Conservation (phyloP, 2,797 vertebrate species). For the Danio albolineatus region DNA sequence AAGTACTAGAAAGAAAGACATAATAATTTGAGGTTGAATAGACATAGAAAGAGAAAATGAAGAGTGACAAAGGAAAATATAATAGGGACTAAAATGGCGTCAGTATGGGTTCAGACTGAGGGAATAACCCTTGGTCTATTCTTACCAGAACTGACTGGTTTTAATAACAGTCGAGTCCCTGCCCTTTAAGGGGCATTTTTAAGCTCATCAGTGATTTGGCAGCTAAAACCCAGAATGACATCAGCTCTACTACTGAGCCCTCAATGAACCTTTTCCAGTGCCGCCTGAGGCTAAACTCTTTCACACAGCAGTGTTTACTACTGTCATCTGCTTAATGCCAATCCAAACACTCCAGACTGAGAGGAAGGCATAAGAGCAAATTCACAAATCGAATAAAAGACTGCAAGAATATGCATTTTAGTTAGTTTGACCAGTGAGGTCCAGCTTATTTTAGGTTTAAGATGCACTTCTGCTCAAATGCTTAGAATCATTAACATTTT, state of each 20-base stretch:
- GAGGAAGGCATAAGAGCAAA: neutral
- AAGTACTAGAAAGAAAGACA: slow-evolving; percentile 5
- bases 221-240: slow-evolving; percentile 22
- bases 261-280: slow-evolving; percentile 9
- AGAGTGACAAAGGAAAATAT: slow-evolving; percentile 8
- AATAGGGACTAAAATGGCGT: neutral
- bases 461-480: neutral
- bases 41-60: slow-evolving; percentile 24
- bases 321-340: slow-evolving; percentile 16
- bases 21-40: slow-evolving; percentile 4
- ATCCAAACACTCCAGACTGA: slow-evolving; percentile 4
- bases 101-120: neutral
- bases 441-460: neutral
- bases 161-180: slow-evolving; percentile 16
- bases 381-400: neutral
- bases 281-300: slow-evolving; percentile 20
- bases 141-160: slow-evolving; percentile 11
- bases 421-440: neutral
- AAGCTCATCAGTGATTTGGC: slow-evolving; percentile 12
- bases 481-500: neutral
- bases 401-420: neutral
- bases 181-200: slow-evolving; percentile 36
- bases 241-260: neutral
- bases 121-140: slow-evolving; percentile 21
- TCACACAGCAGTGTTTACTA: slow-evolving; percentile 36